phyloP scores from a whole-genome alignment of 2,888 invertebrate species.

The Nesidiocoris tenuis region DNA sequence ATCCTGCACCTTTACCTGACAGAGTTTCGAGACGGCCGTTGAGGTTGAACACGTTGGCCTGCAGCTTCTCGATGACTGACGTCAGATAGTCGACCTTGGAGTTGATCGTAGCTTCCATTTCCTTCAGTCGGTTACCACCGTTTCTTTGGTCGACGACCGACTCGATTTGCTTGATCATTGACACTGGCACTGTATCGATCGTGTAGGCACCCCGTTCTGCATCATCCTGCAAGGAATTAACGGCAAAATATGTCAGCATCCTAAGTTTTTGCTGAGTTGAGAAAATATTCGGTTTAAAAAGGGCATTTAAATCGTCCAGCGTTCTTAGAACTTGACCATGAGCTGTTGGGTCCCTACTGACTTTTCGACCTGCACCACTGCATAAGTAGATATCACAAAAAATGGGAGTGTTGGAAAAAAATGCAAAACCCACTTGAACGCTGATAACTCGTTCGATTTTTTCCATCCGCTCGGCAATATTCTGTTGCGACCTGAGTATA shows the following conservation, averaged over 20 bases:
- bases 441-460: constrained; percentile 19
- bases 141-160: constrained; percentile 54
- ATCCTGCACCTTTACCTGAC: constrained; percentile 51
- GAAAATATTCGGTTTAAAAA: no score
- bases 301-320: no score
- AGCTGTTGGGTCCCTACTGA: no score
- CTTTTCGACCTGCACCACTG: no score
- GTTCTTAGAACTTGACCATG: no score
- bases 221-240: constrained; percentile 46
- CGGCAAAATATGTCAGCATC: background rate
- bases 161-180: constrained; percentile 55
- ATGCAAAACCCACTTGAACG: constrained; percentile 15
- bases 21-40: constrained; percentile 24
- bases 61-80: constrained; percentile 46
- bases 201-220: constrained; percentile 48
- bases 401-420: no score
- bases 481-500: constrained; percentile 32
- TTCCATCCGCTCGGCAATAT: constrained; percentile 45
- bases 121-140: constrained; percentile 41
- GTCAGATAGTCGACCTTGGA: constrained; percentile 46
- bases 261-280: no score
- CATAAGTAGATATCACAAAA: no score
- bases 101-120: constrained; percentile 47
- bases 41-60: constrained; percentile 34
- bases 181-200: constrained; percentile 53